Percentiles rank a stretch among this genome's conserved stretches.
Conservation (phyloP, 2,888 invertebrate species). For the Dasypogon diadema region DNA sequence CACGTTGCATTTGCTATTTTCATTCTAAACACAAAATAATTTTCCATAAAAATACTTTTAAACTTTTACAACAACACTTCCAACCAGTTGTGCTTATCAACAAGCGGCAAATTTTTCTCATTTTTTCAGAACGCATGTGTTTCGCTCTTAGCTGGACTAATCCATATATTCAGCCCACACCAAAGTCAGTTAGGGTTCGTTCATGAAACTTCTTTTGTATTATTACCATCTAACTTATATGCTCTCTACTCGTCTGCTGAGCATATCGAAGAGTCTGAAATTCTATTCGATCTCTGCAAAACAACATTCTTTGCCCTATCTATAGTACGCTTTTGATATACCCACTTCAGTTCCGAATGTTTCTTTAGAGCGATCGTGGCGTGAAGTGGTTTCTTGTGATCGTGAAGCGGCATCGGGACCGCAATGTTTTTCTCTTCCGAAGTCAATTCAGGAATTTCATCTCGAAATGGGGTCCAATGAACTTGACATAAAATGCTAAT, state of each 20-base stretch:
- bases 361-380: slow-evolving; percentile 40
- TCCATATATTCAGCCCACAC: too few relatives aligned
- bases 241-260: slow-evolving; percentile 6
- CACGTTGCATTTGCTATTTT: too few relatives aligned
- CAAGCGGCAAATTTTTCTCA: too few relatives aligned
- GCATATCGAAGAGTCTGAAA: slow-evolving; percentile 11
- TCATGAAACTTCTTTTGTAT: neutral
- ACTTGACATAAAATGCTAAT: slow-evolving; percentile 32
- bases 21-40: too few relatives aligned
- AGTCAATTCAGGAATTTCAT: neutral
- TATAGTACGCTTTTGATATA: slow-evolving; percentile 14
- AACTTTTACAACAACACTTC: too few relatives aligned
- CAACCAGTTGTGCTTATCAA: too few relatives aligned
- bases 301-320: slow-evolving; percentile 7
- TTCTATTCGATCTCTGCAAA: slow-evolving; percentile 2
- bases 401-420: neutral
- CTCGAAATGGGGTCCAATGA: slow-evolving; percentile 9
- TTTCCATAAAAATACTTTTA: too few relatives aligned
- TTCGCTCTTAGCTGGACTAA: too few relatives aligned
- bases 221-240: neutral
- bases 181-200: neutral
- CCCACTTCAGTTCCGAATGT: slow-evolving; percentile 38
- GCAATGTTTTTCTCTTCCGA: neutral
- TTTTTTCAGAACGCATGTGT: too few relatives aligned
- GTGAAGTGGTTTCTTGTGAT: slow-evolving; percentile 33